These are phyloP conservation scores for Drosophila niveifrons DNA, from an alignment of 2,888 invertebrate species.

Conservation along the genomic window DNA sequence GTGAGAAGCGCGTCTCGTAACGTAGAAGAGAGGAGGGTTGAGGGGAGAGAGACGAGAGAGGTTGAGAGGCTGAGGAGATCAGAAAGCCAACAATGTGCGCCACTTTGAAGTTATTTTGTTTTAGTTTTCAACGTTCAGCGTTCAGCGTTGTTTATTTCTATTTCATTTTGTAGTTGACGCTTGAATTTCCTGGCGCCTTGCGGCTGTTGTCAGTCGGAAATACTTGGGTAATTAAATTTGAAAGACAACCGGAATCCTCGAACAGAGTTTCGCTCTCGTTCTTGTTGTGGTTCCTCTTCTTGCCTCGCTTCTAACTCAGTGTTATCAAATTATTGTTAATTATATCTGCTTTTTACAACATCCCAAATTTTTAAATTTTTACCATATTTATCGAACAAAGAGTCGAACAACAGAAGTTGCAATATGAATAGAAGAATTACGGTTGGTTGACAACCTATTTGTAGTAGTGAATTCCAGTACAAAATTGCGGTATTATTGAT, in stretches of 20 bases:
- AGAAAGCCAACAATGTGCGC: slow-evolving; percentile 49
- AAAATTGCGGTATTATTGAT: no score
- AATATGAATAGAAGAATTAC: no score
- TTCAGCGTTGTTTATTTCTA: slow-evolving; percentile 49
- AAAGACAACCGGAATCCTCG: slow-evolving; percentile 56
- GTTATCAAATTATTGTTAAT: slow-evolving; percentile 68
- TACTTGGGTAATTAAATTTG: slow-evolving; percentile 74
- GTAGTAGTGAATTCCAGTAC: no score
- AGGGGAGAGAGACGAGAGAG: background rate
- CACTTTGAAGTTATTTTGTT: slow-evolving; percentile 63
- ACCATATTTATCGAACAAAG: no score
- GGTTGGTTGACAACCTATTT: no score
- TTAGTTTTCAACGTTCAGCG: slow-evolving; percentile 30
- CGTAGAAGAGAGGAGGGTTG: background rate
- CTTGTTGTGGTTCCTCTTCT: background rate
- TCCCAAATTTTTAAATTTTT: slow-evolving; percentile 4
- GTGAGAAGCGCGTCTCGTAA: background rate
- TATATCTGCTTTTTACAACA: slow-evolving; percentile 39
- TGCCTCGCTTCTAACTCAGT: slow-evolving; percentile 39
- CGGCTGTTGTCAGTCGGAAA: slow-evolving; percentile 62
- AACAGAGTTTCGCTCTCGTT: background rate
- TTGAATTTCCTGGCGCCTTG: slow-evolving; percentile 60
- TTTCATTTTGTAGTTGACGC: slow-evolving; percentile 71
- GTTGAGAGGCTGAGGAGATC: background rate
- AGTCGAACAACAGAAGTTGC: no score